These are phyloP conservation scores for Himalopsyche anomala DNA, from an alignment of 2,888 invertebrate genomes.

Conservation along the genomic window DNA sequence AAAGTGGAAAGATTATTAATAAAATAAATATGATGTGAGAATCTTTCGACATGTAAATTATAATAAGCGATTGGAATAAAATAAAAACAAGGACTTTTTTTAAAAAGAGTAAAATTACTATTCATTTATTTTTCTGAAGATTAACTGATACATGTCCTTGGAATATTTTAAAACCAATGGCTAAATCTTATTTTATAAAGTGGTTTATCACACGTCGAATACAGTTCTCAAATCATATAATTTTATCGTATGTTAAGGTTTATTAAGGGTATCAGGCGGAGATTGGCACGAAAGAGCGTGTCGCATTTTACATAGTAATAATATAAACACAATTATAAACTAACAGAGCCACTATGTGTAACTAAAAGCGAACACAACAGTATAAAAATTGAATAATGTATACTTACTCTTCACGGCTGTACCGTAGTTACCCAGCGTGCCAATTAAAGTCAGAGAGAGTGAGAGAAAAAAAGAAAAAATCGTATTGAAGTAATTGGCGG, in stretches of 20 bases:
- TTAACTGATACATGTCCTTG: too few species aligned
- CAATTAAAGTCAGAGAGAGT: constrained; percentile 83
- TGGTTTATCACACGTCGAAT: too few species aligned
- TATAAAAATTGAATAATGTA: constrained; percentile 79
- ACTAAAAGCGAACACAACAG: constrained; percentile 72
- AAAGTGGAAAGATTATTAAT: constrained; percentile 14
- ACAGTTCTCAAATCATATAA: neutral
- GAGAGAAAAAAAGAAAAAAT: constrained; percentile 77
- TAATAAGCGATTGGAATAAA: too few species aligned
- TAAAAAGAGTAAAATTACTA: too few species aligned
- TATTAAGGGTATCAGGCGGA: constrained; percentile 57
- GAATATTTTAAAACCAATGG: too few species aligned
- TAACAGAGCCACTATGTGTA: constrained; percentile 57
- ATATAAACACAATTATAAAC: constrained; percentile 50
- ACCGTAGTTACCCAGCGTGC: constrained; percentile 81
- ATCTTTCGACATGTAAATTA: neutral
- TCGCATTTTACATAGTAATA: constrained; percentile 48
- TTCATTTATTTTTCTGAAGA: too few species aligned
- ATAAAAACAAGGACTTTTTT: too few species aligned
- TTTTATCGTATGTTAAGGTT: neutral
- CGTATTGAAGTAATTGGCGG: constrained; percentile 75
- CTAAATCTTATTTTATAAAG: too few species aligned
- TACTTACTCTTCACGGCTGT: constrained; percentile 85
- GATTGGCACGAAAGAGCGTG: constrained; percentile 47
- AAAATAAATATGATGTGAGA: constrained; percentile 1